Evolutionary conservation across 2,113 vertebrate species (phyloP), one percentile per base, ranked within the genome.

Genomic region (Centrocercus urophasianus): DNA sequence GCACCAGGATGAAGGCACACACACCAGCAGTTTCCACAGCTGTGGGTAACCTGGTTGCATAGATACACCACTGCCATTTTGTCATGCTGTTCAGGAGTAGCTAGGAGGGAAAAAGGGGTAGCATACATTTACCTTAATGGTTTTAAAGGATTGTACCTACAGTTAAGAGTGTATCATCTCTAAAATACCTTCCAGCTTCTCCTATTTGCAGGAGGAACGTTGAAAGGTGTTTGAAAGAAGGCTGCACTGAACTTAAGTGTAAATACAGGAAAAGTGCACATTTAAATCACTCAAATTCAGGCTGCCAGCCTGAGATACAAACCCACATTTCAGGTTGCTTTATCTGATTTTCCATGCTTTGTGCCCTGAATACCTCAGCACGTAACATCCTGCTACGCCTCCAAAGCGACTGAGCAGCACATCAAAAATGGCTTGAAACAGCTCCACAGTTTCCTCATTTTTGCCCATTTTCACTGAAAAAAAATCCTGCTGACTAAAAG

Each of bases 1-100:
- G 63, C 72, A 77, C 74, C 50, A 54, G 88, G 76, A 64, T 79
- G 77, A 95, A 94, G 92, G 95, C 93, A 96, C 96, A 43, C 76
- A 73, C 43, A 89, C 38, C 16, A n/a, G 56, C 34, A 73, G 93
- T 43, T 59, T 61, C 89, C 93, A 28, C 80, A 61, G 82, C 5
- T n/a, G 59, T 1, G 36, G 75, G 79, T 38, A 77, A 80, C 90
- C 60, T 52, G 54, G 82, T 86, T 96, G 95, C 92, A 95, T 89
- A 96, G 96, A 91, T 88, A 85, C 18, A 94, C 40, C 75, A 16
- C 2, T 9, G 14, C 5, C 8, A 1, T n/a, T 21, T 48, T 69
- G 32, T 65, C 57, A 25, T 4, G 27, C 3, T 20, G 12, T 4
- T 36, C 88, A 66, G 57, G 42, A 81, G 67, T 45, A 91, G 76